Percentiles rank a stretch among this genome's conserved stretches.
phyloP scores from a whole-genome alignment of 2,797 vertebrate species.

The Ambastaia sidthimunki region DNA sequence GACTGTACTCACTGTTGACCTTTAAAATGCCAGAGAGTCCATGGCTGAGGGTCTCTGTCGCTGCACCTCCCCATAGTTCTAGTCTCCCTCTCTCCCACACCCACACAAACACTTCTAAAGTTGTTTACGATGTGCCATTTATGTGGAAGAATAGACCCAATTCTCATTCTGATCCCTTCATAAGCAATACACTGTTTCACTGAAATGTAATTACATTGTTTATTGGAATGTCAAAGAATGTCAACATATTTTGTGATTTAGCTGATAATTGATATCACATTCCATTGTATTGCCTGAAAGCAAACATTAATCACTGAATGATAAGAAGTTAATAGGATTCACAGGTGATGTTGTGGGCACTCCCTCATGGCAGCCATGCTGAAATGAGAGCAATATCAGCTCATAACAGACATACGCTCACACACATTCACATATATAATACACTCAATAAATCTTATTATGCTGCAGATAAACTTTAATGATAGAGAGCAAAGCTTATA shows the following conservation, averaged over 20 bases:
- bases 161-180: conserved; percentile 26
- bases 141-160: not conserved
- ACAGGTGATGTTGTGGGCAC: conserved; percentile 44
- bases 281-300: conserved; percentile 38
- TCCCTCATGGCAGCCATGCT: conserved; percentile 16
- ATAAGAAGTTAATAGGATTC: conserved; percentile 53
- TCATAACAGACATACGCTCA: conserved; percentile 26
- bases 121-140: conserved; percentile 18
- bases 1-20: conserved; percentile 38
- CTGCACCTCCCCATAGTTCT: not conserved
- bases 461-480: conserved; percentile 26
- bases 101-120: conserved; percentile 7
- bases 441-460: conserved; percentile 38
- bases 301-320: conserved; percentile 46
- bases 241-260: conserved; percentile 47
- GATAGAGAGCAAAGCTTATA: conserved; percentile 20
- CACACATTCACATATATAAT: conserved; percentile 16
- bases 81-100: conserved; percentile 22
- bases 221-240: conserved; percentile 42
- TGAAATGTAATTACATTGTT: conserved; percentile 47
- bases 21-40: too few species aligned
- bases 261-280: conserved; percentile 40
- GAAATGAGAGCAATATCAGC: conserved; percentile 43
- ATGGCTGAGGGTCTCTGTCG: not conserved
- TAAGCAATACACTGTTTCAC: conserved; percentile 19